Evolutionary conservation across 2,888 invertebrate genomes (phyloP).

Genomic region (Thymelicus lineola): DNA sequence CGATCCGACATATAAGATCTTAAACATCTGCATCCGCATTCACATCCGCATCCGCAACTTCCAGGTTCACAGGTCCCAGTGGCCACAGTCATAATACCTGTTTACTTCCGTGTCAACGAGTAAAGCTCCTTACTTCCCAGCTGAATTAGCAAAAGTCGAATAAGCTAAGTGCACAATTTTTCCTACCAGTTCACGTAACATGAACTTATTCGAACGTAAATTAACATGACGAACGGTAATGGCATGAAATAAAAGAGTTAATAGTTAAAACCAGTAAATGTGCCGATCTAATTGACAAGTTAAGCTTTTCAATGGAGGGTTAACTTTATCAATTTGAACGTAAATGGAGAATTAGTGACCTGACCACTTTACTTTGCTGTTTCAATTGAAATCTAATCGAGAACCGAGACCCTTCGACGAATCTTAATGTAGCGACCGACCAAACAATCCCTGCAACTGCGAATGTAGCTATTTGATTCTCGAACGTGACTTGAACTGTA

Average conservation of each 20-base stretch:
- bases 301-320: background rate
- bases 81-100: too few relatives aligned
- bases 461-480: background rate
- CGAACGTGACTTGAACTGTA: background rate
- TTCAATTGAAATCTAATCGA: constrained; percentile 1
- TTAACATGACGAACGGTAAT: too few relatives aligned
- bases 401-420: background rate
- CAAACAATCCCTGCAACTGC: background rate
- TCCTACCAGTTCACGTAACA: too few relatives aligned
- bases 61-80: too few relatives aligned
- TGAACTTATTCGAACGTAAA: too few relatives aligned
- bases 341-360: constrained; percentile 7
- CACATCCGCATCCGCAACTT: too few relatives aligned
- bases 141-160: too few relatives aligned
- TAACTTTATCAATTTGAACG: background rate
- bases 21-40: too few relatives aligned
- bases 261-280: background rate
- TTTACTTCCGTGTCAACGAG: too few relatives aligned
- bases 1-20: too few relatives aligned
- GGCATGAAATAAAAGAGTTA: background rate
- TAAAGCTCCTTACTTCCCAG: too few relatives aligned
- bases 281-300: background rate
- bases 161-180: too few relatives aligned
- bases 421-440: background rate
- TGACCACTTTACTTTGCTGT: background rate